Base-by-base conservation (phyloP, 2,797 vertebrate species). In the Tympanoctomys barrerae region DNA sequence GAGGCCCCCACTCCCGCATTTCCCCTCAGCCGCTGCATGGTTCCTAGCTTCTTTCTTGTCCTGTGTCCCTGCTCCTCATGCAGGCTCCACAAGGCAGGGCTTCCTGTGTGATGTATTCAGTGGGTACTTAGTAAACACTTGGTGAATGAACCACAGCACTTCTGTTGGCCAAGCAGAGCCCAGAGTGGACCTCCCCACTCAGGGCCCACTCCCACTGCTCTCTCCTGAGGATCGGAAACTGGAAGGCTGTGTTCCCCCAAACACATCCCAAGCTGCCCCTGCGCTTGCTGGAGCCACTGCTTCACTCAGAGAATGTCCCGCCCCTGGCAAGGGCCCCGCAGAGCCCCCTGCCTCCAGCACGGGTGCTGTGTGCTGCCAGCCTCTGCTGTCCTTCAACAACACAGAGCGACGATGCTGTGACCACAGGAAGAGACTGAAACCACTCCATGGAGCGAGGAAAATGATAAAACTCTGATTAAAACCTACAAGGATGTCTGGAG, bases 391-490 rank as follows among this genome's bases (percentile, higher is more conserved):
- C 66, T 5, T 5, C 21, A 5, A 71, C 61, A 61, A 24, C 11
- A 22, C 0, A 9, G 22, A 14, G 16, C 1, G 18, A 21, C 1
- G 18, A 21, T 36, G 49, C 52, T 21, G 18, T 21, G 13, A 7
- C 42, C 52, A 28, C 5, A 90, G 54, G 49, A 89, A 33, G 28
- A 36, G 36, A 33, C 31, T 46, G 49, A 64, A 46, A 19, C 61
- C 26, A 62, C 46, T 68, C 10, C 90, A 6, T n/a, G 46, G n/a
- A 64, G 18, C 8, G 18, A 33, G 81, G 46, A 82, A 54, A 87
- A 21, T 39, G 39, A 81, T 19, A 80, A 24, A 5, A n/a, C 2
- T 49, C 19, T 61, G n/a, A 86, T 31, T 28, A 26, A 21, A 73
- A n/a, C 31, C 46, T 46, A 12, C 19, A 57, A 24, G 22, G 59